Conservation (phyloP, 2,113 vertebrate genomes). For the Amblyopsis rosae region DNA sequence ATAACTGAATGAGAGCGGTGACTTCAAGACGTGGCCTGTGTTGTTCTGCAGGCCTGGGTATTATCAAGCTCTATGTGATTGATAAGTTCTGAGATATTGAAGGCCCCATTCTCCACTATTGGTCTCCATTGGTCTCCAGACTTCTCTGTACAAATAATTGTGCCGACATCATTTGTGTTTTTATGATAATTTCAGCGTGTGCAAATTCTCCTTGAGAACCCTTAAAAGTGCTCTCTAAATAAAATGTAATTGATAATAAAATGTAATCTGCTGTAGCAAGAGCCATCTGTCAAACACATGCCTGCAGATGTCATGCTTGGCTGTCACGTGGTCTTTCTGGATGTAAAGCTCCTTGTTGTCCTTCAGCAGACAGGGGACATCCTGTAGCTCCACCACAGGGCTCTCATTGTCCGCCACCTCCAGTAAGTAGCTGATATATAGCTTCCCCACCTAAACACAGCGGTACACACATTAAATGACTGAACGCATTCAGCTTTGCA, state of each 20-base stretch:
- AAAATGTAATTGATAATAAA: too few species aligned
- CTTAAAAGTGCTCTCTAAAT: too few species aligned
- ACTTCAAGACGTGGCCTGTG: background rate
- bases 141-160: background rate
- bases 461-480: background rate
- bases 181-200: too few species aligned
- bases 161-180: background rate
- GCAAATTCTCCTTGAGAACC: too few species aligned
- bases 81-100: background rate
- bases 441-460: conserved; percentile 73
- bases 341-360: conserved; percentile 76
- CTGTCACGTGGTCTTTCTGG: conserved; percentile 74
- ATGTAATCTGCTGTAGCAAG: background rate
- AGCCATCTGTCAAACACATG: background rate
- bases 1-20: background rate
- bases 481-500: too few species aligned
- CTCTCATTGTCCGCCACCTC: conserved; percentile 41
- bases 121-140: background rate
- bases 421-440: conserved; percentile 76
- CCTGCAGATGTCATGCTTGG: conserved; percentile 78
- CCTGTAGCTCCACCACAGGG: conserved; percentile 55
- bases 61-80: background rate
- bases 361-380: conserved; percentile 76
- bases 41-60: background rate
- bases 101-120: background rate